Percentiles rank a stretch among this genome's conserved stretches.
phyloP scores from a whole-genome alignment of 1,140 invertebrate genomes.

The Lucilia cuprina region DNA sequence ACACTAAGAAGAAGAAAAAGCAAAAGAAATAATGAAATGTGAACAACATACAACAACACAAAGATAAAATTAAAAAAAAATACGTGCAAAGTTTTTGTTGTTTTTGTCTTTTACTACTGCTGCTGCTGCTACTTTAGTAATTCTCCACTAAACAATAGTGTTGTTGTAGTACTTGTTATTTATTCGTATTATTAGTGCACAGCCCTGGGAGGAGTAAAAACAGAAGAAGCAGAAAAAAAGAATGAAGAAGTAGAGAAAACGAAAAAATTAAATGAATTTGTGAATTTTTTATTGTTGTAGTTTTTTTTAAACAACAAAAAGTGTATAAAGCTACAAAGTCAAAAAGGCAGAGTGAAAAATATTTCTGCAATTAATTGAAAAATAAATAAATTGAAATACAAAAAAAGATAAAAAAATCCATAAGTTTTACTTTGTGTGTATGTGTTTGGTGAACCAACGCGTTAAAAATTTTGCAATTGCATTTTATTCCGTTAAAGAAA shows the following conservation, averaged over 20 bases:
- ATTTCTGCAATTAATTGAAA: not conserved
- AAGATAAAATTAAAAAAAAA: not conserved
- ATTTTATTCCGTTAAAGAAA: not conserved
- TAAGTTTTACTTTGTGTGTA: not conserved
- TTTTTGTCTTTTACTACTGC: not conserved
- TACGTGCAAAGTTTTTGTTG: conserved; percentile 22
- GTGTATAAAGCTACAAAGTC: not conserved
- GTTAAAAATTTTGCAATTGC: not conserved
- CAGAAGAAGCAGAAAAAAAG: not conserved
- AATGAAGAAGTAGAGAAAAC: not conserved
- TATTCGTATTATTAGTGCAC: not conserved
- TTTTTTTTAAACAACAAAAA: not conserved
- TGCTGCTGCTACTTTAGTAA: not conserved
- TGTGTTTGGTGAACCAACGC: not conserved
- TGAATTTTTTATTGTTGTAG: not conserved
- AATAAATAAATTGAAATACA: not conserved
- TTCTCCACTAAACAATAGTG: not conserved
- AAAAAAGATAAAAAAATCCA: not conserved
- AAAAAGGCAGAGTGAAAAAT: not conserved
- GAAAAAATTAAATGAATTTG: not conserved
- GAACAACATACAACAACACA: conserved; percentile 17
- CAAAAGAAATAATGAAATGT: conserved; percentile 25
- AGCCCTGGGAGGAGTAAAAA: conserved; percentile 3
- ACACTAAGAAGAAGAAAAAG: conserved; percentile 14
- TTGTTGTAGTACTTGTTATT: not conserved